Conservation (phyloP, 2,888 invertebrate species). For the Drosophila mimica region DNA sequence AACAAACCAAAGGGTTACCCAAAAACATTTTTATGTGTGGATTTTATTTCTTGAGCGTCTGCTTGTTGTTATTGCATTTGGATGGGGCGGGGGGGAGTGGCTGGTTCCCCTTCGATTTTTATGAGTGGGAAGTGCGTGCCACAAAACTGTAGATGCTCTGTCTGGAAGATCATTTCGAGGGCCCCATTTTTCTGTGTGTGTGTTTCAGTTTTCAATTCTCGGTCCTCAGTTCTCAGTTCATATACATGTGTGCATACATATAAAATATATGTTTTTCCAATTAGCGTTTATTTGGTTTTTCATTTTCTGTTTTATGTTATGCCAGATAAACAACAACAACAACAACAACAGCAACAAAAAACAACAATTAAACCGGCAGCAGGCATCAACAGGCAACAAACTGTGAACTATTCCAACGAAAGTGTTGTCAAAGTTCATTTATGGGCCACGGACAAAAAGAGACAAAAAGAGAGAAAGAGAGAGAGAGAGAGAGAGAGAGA, state of each 20-base stretch:
- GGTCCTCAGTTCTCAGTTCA: slow-evolving; percentile 21
- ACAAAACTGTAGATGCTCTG: slow-evolving; percentile 18
- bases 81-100: background rate
- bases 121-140: slow-evolving; percentile 78
- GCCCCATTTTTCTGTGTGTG: background rate
- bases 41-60: slow-evolving; percentile 66
- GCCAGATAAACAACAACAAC: slow-evolving; percentile 65
- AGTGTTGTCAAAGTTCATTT: slow-evolving; percentile 54
- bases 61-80: slow-evolving; percentile 56
- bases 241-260: slow-evolving; percentile 50
- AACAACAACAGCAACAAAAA: slow-evolving; percentile 27
- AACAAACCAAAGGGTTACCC: slow-evolving; percentile 68
- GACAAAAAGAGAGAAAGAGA: background rate
- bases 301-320: slow-evolving; percentile 76
- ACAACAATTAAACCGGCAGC: slow-evolving; percentile 50
- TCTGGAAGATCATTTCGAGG: slow-evolving; percentile 24
- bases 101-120: slow-evolving; percentile 63
- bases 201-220: background rate
- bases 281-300: slow-evolving; percentile 81
- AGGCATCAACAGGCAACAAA: slow-evolving; percentile 16
- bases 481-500: too few relatives aligned
- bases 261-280: slow-evolving; percentile 81
- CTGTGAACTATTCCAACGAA: slow-evolving; percentile 59
- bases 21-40: slow-evolving; percentile 70
- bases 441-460: slow-evolving; percentile 1